phyloP scores from a whole-genome alignment of 2,113 vertebrate species.

The Nothoprocta perdicaria region DNA sequence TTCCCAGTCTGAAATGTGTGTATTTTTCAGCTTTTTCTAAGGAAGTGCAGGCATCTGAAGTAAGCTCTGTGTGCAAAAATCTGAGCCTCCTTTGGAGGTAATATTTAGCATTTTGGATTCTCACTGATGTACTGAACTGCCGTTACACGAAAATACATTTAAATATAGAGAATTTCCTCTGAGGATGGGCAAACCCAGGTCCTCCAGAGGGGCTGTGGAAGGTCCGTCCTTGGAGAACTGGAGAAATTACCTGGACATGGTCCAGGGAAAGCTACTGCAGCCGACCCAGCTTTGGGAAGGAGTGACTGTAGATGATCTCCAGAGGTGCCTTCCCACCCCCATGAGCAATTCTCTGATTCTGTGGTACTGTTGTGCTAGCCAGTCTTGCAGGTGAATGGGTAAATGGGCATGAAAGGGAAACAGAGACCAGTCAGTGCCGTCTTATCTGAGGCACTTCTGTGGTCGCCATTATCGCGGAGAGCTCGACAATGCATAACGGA shows the following conservation, averaged over 20 bases:
- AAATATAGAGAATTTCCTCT: background rate
- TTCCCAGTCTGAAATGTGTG: constrained; percentile 42
- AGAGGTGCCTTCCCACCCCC: background rate
- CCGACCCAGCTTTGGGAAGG: background rate
- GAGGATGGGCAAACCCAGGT: fast-evolving
- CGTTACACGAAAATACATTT: background rate
- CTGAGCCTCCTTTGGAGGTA: background rate
- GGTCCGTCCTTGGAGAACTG: background rate
- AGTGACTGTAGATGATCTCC: background rate
- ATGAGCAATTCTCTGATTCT: background rate
- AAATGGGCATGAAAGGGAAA: background rate
- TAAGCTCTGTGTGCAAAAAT: background rate
- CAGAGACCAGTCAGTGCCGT: background rate
- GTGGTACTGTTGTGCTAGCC: background rate
- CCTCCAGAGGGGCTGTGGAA: background rate
- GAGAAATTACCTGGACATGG: background rate
- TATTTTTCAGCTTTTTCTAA: constrained; percentile 21
- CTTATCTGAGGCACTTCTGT: background rate
- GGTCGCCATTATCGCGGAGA: background rate
- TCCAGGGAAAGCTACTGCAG: background rate
- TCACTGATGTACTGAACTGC: background rate
- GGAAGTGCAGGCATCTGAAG: constrained; percentile 14
- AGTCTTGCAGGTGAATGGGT: background rate
- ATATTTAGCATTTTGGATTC: background rate
- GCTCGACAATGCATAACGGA: background rate